Evolutionary conservation across 2,888 invertebrate genomes (phyloP), one percentile per base, ranked within the genome.

Genomic region (Exephanes ischioxanthus): DNA sequence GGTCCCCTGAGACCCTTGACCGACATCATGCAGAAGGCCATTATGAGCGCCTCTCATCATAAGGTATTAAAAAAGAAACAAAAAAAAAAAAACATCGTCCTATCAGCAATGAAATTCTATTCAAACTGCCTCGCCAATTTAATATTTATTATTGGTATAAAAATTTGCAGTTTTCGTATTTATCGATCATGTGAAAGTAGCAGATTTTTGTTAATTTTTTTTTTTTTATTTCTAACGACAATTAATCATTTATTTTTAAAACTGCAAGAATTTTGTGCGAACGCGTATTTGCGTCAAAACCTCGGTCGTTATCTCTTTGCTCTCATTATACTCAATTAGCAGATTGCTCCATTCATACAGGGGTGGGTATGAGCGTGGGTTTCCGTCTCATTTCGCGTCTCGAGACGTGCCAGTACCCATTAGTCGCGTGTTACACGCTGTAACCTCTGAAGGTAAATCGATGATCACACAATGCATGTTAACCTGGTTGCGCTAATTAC

Each of bases 11-110:
- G 88, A 83, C 91, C 91, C 19, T 84, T 90, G 78, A 88, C 91
- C 72, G 90, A 91, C 88, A 87, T 91, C 88, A 89, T 90, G 89
- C 90, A 90, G 89, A 92, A 91, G 89, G 87, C 89, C 26, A 85
- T 87, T 83, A 89, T 87, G 84, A 89, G 84, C 78, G 89, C 81
- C 30, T 79, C 80, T 87, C 87, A 85, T 80, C 85, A 88, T 72
- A 87, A 88, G 88, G 88, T 88, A 88, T 85, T 26, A 77, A 68
- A 76, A 78, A 58, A 67, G 80, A 79, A 72, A 53, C 73, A 30
- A 68, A 45, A 11, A 9, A 37, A 45, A 48, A 72, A 76, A 30
- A 70, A 41, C 9, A 70, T 7, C 33, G 2, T 66, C 19, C 0
- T 37, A 70, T 70, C 58, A 70, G 71, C 48, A 45, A 48, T n/a